Evolutionary conservation across 2,888 invertebrate genomes (phyloP).

Genomic region (Nomada goodeniana): DNA sequence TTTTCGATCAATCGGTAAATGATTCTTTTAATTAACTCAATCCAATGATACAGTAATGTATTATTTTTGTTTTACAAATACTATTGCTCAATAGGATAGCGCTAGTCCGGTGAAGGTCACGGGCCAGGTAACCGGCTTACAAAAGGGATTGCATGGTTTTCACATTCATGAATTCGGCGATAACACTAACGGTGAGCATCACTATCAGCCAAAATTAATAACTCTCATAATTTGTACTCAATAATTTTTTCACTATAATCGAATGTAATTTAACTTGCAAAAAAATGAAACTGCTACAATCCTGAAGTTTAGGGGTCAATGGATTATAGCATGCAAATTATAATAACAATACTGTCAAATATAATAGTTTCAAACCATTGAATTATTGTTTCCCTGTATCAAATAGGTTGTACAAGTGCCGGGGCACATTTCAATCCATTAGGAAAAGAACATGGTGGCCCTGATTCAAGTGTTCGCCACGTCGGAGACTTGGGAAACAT

Average conservation of each 20-base stretch:
- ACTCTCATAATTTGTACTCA: not conserved
- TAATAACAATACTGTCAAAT: not conserved
- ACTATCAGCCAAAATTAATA: not conserved
- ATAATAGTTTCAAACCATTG: not conserved
- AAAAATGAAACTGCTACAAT: not conserved
- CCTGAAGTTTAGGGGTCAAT: constrained; percentile 23
- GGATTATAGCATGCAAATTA: not conserved
- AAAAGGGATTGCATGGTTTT: constrained; percentile 93
- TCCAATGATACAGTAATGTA: not conserved
- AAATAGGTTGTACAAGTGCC: constrained; percentile 92
- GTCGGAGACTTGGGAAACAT: constrained; percentile 97
- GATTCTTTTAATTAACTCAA: not conserved
- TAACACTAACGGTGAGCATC: constrained; percentile 91
- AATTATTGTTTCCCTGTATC: not conserved
- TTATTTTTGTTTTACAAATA: not conserved
- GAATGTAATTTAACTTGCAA: not conserved
- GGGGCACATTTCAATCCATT: constrained; percentile 97
- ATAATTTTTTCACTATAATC: not conserved
- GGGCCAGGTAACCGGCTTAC: constrained; percentile 92
- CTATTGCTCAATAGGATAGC: constrained; percentile 84
- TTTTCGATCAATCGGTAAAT: constrained; percentile 86
- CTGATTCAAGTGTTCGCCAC: constrained; percentile 90
- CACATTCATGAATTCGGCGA: constrained; percentile 99
- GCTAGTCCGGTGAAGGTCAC: constrained; percentile 90
- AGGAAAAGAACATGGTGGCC: constrained; percentile 93